phyloP scores from a whole-genome alignment of 2,113 vertebrate genomes.

The Progne subis region DNA sequence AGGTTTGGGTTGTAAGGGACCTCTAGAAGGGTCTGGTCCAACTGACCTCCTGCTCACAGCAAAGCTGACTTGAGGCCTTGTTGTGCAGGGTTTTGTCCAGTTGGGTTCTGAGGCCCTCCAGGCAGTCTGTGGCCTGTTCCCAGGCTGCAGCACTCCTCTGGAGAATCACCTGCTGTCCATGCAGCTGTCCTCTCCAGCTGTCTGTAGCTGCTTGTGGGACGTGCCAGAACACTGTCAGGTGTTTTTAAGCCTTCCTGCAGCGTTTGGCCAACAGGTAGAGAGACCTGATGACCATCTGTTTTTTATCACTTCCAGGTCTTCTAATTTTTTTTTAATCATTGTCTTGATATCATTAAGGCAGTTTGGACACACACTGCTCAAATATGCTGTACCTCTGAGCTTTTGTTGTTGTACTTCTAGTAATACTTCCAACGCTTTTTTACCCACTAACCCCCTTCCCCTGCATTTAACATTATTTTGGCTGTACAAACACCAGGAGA shows the following conservation, averaged over 20 bases:
- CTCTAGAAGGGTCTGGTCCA: background rate
- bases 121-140: background rate
- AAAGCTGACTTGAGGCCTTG: background rate
- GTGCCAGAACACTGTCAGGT: background rate
- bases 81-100: background rate
- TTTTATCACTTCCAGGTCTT: background rate
- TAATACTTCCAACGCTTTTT: background rate
- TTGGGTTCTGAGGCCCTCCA: background rate
- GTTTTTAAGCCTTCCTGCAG: background rate
- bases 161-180: background rate
- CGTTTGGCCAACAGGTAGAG: background rate
- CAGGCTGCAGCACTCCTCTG: background rate
- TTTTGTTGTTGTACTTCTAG: background rate
- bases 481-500: background rate
- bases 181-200: background rate
- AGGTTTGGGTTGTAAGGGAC: background rate
- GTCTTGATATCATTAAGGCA: background rate
- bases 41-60: background rate
- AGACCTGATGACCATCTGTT: background rate
- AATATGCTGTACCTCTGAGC: background rate
- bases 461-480: background rate
- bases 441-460: background rate
- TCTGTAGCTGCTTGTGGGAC: background rate
- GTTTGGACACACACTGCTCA: background rate
- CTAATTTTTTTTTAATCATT: background rate